Base-by-base conservation (phyloP, 2,113 vertebrate species). In the Melanostigma gelatinosum region DNA sequence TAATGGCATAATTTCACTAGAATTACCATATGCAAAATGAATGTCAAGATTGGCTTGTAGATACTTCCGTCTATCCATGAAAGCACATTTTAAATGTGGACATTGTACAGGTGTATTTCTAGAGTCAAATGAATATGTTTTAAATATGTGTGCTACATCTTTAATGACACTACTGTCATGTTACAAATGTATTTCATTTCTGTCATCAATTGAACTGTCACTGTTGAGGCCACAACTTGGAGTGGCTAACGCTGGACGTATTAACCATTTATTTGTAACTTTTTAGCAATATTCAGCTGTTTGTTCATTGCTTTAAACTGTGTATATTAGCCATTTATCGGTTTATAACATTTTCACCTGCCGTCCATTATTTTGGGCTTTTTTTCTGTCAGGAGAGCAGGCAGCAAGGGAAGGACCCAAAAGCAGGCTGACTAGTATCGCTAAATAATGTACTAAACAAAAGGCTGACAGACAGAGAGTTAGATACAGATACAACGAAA, bases 21-120 rank as follows among this genome's bases (percentile, higher is more conserved):
- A 77, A 86, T 79, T 73, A 79, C 50, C 79, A 81, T 63, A 72
- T 24, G 54, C 55, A 75, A 46, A 46, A 16, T 48, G 13, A 61
- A 36, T 27, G 66, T 44, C n/a, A 36, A 68, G 80, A 76, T 74
- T 68, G 72, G 11, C 50, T 63, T 58, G 38, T 52, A 18, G 36
- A 55, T 27, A 36, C 8, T n/a, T 75, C 24, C 60, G 54, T 22
- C 24, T 52, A 6, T 52, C 65, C 27, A n/a, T 38, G 22, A 69
- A 67, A 65, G 32, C 2, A 22, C 2, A 12, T 58, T 61, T 76
- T 10, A 67, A 40, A 20, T n/a, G 13, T 38, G 55, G 16, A 15
- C 36, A 34, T 18, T 46, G 9, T 6, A 24, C 42, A 66, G 22
- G 48, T 54, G 75, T 52, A 24, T 42, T 65, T 73, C 32, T 27